Evolutionary conservation across 2,888 invertebrate genomes (phyloP).

Genomic region (Pterostichus madidus): DNA sequence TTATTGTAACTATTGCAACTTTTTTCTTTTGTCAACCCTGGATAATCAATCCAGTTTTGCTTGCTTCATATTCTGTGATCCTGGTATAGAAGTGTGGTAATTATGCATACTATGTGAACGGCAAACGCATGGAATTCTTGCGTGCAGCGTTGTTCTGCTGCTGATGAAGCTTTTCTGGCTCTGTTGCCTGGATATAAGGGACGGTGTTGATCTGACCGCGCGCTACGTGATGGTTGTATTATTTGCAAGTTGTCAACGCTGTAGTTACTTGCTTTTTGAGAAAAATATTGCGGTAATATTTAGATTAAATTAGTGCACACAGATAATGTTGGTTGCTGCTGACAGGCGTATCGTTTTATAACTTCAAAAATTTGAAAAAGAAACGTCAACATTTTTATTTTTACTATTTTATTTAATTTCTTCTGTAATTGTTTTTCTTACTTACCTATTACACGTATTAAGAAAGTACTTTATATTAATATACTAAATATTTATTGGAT

Average conservation of each 20-base stretch:
- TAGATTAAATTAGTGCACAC: neutral
- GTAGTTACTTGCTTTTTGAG: neutral
- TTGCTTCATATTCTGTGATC: slow-evolving; percentile 66
- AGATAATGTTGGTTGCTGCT: neutral
- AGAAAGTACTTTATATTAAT: neutral
- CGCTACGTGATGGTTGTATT: neutral
- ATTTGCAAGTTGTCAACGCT: neutral
- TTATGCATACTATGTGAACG: slow-evolving; percentile 70
- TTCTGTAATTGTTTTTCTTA: too few relatives aligned
- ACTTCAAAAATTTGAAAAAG: neutral
- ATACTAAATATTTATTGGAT: too few relatives aligned
- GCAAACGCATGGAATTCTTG: slow-evolving; percentile 65
- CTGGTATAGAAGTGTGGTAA: slow-evolving; percentile 70
- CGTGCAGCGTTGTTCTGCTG: slow-evolving; percentile 64
- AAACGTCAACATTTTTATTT: too few relatives aligned
- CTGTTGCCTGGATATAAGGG: slow-evolving; percentile 68
- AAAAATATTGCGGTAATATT: neutral
- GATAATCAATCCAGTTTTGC: too few relatives aligned
- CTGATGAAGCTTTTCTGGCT: neutral
- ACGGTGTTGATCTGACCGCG: slow-evolving; percentile 60
- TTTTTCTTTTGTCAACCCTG: too few relatives aligned
- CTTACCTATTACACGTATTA: too few relatives aligned
- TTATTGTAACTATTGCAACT: too few relatives aligned
- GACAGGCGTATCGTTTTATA: too few relatives aligned
- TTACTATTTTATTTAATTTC: too few relatives aligned